Evolutionary conservation across 2,113 vertebrate species (phyloP), one percentile per base, ranked within the genome.

Genomic region (Petroica traversi): DNA sequence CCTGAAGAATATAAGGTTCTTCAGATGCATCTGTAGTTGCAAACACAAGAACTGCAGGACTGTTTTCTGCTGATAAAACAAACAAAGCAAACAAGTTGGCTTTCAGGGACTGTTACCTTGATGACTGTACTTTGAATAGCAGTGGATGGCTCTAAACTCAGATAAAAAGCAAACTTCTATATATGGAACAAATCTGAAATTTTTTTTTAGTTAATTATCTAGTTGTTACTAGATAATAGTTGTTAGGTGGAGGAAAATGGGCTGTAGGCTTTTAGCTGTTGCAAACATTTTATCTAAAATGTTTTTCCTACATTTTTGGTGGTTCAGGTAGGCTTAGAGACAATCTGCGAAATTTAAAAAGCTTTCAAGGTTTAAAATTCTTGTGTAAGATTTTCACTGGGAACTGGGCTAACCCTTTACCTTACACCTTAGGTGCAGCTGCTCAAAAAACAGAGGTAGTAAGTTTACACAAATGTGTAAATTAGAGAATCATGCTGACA

Each of bases 401-500:
- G 14, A 41, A 5, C 6, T 57, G 6, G 8, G 19, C 18, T 64
- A 43, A 73, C 24, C 24, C 19, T 81, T 41, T 36, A 18, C 11
- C 3, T 73, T 73, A n/a, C 2, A 58, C 6, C 6, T 48, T 69
- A 62, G 28, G 14, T 85, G 24, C 6, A 76, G 6, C 11, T 64
- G 62, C 22, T 64, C 14, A 51, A 62, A 40, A 76, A 34, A 5
- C 12, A 36, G 69, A 34, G 26, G 12, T 33, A 16, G 2, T 17
- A 73, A n/a, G 31, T 48, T 48, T 57, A 51, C 5, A 14, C 9
- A 40, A 61, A 48, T 73, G 2, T 0, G 0, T 61, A 57, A 68
- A 52, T 43, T 10, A 51, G 31, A 28, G n/a, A 80, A 52, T 54
- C 0, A 1, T 31, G 5, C 45, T 62, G n/a, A 19, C 1, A 3